Evolutionary conservation across 2,888 invertebrate species (phyloP).

Genomic region (Stenodema calcarata): DNA sequence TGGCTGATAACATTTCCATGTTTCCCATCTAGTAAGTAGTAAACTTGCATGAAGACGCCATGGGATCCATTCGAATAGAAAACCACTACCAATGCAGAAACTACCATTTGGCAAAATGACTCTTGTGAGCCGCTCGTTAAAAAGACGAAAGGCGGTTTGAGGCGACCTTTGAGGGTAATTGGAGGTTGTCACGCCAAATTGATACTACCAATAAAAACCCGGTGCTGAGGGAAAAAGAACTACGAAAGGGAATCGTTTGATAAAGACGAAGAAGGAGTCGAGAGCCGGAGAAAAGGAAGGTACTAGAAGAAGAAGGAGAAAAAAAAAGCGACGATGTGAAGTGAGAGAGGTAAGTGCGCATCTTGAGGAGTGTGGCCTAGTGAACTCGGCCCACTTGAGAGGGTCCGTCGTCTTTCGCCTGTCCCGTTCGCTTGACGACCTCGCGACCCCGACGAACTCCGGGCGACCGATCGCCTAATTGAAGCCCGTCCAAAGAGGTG

Average conservation of each 20-base stretch:
- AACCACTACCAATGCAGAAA: background rate
- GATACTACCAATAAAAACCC: background rate
- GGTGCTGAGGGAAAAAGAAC: background rate
- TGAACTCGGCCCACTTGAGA: constrained; percentile 45
- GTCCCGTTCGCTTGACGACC: background rate
- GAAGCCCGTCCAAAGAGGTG: background rate
- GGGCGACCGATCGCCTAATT: background rate
- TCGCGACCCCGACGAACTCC: constrained; percentile 24
- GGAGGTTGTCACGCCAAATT: background rate
- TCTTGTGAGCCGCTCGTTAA: background rate
- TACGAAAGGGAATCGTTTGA: background rate
- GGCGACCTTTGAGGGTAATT: background rate
- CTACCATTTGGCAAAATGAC: background rate
- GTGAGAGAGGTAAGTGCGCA: background rate
- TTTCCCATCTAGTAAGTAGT: no score
- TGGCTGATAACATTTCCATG: no score
- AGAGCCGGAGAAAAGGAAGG: background rate
- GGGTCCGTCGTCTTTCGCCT: background rate
- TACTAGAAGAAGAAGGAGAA: background rate
- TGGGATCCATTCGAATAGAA: no score
- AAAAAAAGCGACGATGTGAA: background rate
- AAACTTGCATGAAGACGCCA: no score
- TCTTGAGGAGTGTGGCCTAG: constrained; percentile 32
- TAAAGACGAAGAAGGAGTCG: background rate
- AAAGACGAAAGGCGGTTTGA: background rate